Conservation (phyloP, 2,888 invertebrate genomes). For the Octodonta nipae region DNA sequence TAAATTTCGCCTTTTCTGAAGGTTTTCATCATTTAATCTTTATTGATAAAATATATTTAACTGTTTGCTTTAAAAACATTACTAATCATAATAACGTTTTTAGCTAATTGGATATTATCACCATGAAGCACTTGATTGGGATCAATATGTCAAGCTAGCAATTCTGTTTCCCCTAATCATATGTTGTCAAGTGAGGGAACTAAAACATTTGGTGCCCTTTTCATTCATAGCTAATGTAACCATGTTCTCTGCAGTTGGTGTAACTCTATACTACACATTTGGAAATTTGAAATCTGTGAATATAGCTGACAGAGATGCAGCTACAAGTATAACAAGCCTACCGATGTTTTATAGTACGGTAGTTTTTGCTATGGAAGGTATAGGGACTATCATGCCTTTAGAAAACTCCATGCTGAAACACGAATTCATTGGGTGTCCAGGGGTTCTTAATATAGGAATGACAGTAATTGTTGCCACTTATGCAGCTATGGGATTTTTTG, state of each 20-base stretch:
- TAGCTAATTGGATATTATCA: constrained; percentile 45
- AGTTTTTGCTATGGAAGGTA: constrained; percentile 92
- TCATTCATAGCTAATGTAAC: constrained; percentile 76
- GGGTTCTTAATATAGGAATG: constrained; percentile 82
- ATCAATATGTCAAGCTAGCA: constrained; percentile 41
- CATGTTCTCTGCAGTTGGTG: constrained; percentile 56
- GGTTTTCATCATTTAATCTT: neutral
- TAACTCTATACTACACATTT: constrained; percentile 76
- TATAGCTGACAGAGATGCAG: constrained; percentile 36
- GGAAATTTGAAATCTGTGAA: constrained; percentile 29
- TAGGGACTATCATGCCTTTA: constrained; percentile 86
- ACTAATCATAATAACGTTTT: too few species aligned
- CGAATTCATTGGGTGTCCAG: constrained; percentile 67
- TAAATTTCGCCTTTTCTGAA: neutral
- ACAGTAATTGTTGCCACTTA: constrained; percentile 65
- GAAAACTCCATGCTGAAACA: constrained; percentile 81
- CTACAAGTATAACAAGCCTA: constrained; percentile 21
- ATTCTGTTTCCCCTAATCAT: constrained; percentile 56
- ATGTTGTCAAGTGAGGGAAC: constrained; percentile 59
- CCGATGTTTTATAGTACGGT: constrained; percentile 91
- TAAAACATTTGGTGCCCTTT: constrained; percentile 78
- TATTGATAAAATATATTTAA: too few species aligned
- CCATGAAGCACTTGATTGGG: constrained; percentile 34
- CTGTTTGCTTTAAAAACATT: too few species aligned
- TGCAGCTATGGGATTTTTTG: constrained; percentile 75